Percentiles rank a stretch among this genome's conserved stretches.
Evolutionary conservation across 1,140 invertebrate species (phyloP).

Genomic region (Panulirus ornatus): DNA sequence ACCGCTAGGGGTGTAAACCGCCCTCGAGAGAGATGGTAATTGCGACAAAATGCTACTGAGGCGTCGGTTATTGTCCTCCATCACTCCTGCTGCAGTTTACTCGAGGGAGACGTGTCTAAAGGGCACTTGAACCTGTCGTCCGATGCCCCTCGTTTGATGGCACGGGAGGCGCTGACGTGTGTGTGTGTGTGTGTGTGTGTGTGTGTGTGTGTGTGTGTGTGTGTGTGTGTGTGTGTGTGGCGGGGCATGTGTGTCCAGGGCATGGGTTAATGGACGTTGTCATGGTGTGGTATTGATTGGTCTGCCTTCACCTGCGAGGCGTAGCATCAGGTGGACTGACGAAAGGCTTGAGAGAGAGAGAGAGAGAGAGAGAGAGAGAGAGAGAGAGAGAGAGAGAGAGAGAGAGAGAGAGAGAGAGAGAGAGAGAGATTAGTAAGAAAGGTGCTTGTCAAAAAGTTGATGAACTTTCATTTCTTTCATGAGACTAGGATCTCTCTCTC

Average conservation of each 20-base stretch:
- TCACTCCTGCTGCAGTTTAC: too few species aligned
- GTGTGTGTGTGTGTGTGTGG: conserved; percentile 28
- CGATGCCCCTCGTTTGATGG: neutral
- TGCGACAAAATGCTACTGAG: conserved; percentile 40
- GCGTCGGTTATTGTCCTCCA: conserved; percentile 2
- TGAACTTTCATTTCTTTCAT: too few species aligned
- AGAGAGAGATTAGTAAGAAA: too few species aligned
- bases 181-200: neutral
- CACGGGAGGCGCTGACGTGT: neutral
- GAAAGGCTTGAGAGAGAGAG: too few species aligned
- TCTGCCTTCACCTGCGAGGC: conserved; percentile 13
- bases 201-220: conserved; percentile 33
- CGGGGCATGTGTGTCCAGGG: neutral
- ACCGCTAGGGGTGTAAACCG: conserved; percentile 2
- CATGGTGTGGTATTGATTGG: conserved; percentile 7
- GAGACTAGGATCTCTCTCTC: too few species aligned
- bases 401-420: conserved; percentile 18
- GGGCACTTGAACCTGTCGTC: neutral
- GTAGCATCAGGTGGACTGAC: too few species aligned
- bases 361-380: conserved; percentile 36
- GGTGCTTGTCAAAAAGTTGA: too few species aligned
- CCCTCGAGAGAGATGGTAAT: conserved; percentile 20
- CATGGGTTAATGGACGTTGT: conserved; percentile 8
- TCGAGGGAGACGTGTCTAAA: neutral
- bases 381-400: conserved; percentile 17